Evolutionary conservation across 2,113 vertebrate genomes (phyloP).

Genomic region (Chloebia gouldiae): DNA sequence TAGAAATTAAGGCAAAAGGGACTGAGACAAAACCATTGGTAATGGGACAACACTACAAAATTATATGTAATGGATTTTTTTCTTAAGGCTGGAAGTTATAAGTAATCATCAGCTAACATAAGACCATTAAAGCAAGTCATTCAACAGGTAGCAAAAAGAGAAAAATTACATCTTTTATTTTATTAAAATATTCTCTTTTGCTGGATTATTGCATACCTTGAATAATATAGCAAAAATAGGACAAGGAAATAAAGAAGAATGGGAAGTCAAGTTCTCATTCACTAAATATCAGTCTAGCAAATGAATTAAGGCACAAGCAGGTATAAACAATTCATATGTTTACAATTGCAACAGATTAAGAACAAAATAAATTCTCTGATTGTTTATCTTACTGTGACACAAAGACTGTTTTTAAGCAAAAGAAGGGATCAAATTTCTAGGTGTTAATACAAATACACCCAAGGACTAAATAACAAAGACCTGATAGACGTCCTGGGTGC

Average conservation of each 20-base stretch:
- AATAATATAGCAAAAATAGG: not conserved
- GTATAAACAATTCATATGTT: not conserved
- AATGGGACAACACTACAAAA: not conserved
- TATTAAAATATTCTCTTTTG: not conserved
- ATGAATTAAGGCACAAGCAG: not conserved
- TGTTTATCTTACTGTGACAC: not conserved
- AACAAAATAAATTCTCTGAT: not conserved
- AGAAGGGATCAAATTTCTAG: not conserved
- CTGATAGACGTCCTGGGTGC: not conserved
- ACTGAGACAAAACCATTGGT: not conserved
- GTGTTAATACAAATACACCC: rapidly evolving
- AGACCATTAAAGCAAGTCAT: not conserved
- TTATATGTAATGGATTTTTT: not conserved
- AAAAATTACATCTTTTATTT: not conserved
- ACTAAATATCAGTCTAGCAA: not conserved
- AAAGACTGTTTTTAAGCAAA: not conserved
- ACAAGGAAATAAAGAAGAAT: not conserved
- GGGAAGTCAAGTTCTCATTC: not conserved
- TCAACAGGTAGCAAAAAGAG: not conserved
- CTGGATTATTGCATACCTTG: not conserved
- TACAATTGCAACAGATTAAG: not conserved
- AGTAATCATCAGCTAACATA: not conserved
- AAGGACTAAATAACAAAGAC: not conserved
- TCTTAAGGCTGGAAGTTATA: not conserved
- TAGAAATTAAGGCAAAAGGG: not conserved